These are phyloP conservation scores for Liposcelis brunnea DNA, from an alignment of 2,888 invertebrate species.

Conservation along the genomic window DNA sequence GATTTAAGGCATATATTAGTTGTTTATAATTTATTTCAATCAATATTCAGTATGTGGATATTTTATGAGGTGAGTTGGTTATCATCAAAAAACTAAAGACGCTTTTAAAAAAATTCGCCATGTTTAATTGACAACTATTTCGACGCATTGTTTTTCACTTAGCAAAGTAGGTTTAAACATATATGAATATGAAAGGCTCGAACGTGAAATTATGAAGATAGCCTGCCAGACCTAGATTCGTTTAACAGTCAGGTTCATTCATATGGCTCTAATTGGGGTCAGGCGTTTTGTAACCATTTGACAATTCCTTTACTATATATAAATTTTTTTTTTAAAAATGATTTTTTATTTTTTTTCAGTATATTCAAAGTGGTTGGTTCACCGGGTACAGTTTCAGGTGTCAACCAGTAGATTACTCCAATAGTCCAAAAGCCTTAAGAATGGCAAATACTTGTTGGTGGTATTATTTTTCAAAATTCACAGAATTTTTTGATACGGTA, in stretches of 20 bases:
- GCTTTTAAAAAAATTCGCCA: slow-evolving; percentile 3
- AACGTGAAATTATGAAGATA: too few species aligned
- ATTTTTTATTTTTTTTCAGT: slow-evolving; percentile 21
- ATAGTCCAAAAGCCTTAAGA: slow-evolving; percentile 30
- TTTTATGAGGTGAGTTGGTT: slow-evolving; percentile 80
- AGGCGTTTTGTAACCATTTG: background rate
- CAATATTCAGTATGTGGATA: slow-evolving; percentile 76
- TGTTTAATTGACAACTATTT: background rate
- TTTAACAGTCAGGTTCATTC: too few species aligned
- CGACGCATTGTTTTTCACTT: too few species aligned
- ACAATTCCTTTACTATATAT: background rate
- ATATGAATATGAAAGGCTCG: too few species aligned
- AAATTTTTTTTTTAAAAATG: background rate
- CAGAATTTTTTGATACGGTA: slow-evolving; percentile 91
- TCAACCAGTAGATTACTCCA: slow-evolving; percentile 38
- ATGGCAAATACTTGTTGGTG: slow-evolving; percentile 91
- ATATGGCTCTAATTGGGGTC: too few species aligned
- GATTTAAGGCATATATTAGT: slow-evolving; percentile 63
- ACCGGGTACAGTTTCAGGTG: slow-evolving; percentile 34
- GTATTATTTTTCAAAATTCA: slow-evolving; percentile 95
- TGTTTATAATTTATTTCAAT: slow-evolving; percentile 77
- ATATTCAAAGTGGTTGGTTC: slow-evolving; percentile 32
- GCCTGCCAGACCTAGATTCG: too few species aligned
- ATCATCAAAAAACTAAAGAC: too few species aligned
- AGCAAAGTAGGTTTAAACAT: too few species aligned